Evolutionary conservation across 1,140 invertebrate species (phyloP), one percentile per base, ranked within the genome.

Genomic region (Trichonephila clavipes): DNA sequence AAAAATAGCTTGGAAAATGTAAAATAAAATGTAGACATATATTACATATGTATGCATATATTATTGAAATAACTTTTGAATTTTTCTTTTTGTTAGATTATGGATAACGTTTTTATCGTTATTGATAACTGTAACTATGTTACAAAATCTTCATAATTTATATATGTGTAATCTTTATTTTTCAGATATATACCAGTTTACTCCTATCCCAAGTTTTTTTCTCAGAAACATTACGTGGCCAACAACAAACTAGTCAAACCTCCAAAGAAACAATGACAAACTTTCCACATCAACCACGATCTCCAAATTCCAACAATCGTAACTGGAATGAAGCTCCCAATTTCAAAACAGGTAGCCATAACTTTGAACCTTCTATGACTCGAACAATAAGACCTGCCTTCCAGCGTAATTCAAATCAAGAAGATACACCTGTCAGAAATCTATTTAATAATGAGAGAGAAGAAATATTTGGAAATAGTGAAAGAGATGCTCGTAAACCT

Each of bases 241-340:
- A 44, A 8, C 40, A 40, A 51, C 40, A 83, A 51, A 83, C 81
- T 83, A 83, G 81, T 83, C 81, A 83, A 83, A 83, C 19, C n/a
- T 14, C 81, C 40, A 83, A 44, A 19, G 1, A 72, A 40, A 5
- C 69, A 14, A 28, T 28, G 28, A 24, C 24, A 16, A 18, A 16
- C 69, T 24, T 34, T 3, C 14, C 24, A 34, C 69, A 72, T 5
- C 24, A 16, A 16, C 69, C 24, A 16, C 24, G 28, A 12, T 14
- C 8, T 14, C 16, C n/a, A 72, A 72, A 72, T 72, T 28, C 24
- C 24, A 72, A 72, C 14, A 28, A 19, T 40, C 34, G 34, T 40
- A 2, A 40, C 4, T 40, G 34, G 69, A 72, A 72, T 72, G 16
- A 72, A 16, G 69, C n/a, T 3, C 24, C 12, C 24, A 72, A 16